A percentile compares a stretch with the other conserved stretches of the same genome.
phyloP scores from a whole-genome alignment of 2,888 invertebrate genomes.

The Asteroscopus sphinx region DNA sequence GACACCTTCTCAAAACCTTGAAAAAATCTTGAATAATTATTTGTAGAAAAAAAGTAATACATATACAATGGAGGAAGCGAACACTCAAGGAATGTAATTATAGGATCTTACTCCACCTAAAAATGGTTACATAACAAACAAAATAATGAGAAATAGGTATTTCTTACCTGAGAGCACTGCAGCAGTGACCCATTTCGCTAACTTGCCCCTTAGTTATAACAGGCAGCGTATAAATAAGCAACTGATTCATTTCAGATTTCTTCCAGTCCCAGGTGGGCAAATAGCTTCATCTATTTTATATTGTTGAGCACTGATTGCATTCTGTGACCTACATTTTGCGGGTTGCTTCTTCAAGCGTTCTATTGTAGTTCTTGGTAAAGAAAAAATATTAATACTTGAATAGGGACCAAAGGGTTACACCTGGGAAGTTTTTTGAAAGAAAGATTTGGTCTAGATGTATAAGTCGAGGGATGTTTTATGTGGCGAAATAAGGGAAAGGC shows the following conservation, averaged over 20 bases:
- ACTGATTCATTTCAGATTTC: constrained; percentile 50
- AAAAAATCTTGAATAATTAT: no score
- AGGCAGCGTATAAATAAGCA: constrained; percentile 30
- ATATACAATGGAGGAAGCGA: no score
- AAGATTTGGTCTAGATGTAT: no score
- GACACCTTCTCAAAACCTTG: no score
- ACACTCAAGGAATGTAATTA: no score
- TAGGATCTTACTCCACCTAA: no score
- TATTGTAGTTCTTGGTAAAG: constrained; percentile 42
- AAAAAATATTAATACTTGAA: constrained; percentile 18
- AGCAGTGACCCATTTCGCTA: constrained; percentile 32
- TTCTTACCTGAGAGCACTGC: constrained; percentile 21
- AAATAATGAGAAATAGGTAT: neutral
- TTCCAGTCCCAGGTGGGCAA: constrained; percentile 43
- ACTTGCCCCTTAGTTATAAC: constrained; percentile 29
- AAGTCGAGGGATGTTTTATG: no score
- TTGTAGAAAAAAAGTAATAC: no score
- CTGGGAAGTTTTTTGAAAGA: no score
- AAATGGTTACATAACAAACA: neutral
- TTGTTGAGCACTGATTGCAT: constrained; percentile 53
- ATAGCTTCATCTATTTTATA: constrained; percentile 52
- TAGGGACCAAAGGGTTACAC: constrained; percentile 20
- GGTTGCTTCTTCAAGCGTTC: constrained; percentile 43
- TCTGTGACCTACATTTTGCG: constrained; percentile 48
- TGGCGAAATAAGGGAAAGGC: no score